Evolutionary conservation across 2,113 vertebrate species (phyloP).

Genomic region (Isurus oxyrinchus): DNA sequence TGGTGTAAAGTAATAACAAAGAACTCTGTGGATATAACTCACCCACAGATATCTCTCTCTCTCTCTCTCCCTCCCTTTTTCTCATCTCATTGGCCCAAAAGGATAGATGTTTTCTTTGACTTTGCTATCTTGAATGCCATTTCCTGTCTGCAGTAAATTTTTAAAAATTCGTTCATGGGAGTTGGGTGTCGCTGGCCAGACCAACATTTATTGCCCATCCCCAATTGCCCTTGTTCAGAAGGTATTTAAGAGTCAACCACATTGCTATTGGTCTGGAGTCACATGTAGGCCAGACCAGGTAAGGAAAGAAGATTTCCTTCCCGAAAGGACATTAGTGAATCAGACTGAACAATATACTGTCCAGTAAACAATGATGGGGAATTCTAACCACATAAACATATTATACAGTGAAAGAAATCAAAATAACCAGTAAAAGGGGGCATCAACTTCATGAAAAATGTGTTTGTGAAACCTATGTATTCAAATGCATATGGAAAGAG

Average conservation of each 20-base stretch:
- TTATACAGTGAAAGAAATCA: background rate
- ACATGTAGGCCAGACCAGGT: no score
- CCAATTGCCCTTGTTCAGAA: no score
- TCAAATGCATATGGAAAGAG: background rate
- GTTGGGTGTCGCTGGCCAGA: no score
- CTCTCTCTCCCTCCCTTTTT: background rate
- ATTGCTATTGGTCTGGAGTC: no score
- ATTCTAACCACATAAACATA: background rate
- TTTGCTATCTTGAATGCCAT: background rate
- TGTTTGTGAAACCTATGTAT: background rate
- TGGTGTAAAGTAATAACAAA: background rate
- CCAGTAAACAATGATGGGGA: background rate
- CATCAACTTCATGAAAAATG: background rate
- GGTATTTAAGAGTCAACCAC: no score
- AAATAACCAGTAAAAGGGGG: background rate
- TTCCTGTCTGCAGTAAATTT: background rate
- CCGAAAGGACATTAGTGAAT: no score
- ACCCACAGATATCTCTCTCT: background rate
- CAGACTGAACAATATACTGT: background rate
- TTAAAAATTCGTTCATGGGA: no score
- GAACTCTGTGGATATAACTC: background rate
- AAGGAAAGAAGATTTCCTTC: no score
- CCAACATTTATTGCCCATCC: no score
- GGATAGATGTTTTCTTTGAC: background rate
- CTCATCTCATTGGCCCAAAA: background rate